A percentile compares a stretch with the other conserved stretches of the same genome.
phyloP scores from a whole-genome alignment of 2,888 invertebrate genomes.

The Sesia bembeciformis region DNA sequence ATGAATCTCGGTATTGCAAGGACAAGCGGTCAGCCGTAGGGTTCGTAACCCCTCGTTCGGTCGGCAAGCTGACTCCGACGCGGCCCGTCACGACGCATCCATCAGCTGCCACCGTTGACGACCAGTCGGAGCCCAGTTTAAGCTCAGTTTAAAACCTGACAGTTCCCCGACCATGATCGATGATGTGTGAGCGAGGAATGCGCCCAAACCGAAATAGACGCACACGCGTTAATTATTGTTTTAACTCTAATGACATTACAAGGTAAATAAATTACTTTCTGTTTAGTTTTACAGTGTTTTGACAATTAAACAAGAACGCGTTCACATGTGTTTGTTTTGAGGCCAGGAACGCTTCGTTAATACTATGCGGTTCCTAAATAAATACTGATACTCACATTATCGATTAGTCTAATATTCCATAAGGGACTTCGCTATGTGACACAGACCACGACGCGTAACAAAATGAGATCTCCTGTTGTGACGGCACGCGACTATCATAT shows the following conservation, averaged over 20 bases:
- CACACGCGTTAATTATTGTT: slow-evolving; percentile 24
- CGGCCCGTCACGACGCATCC: slow-evolving; percentile 51
- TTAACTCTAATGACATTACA: slow-evolving; percentile 45
- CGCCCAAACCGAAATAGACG: slow-evolving; percentile 44
- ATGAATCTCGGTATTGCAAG: not conserved
- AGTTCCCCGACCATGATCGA: slow-evolving; percentile 51
- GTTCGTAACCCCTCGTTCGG: slow-evolving; percentile 15
- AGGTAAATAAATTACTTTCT: slow-evolving; percentile 1
- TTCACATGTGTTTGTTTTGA: slow-evolving; percentile 25
- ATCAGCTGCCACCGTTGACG: slow-evolving; percentile 55
- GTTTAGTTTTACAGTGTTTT: not conserved
- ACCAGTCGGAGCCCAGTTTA: slow-evolving; percentile 39
- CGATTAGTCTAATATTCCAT: slow-evolving; percentile 29
- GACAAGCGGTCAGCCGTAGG: slow-evolving; percentile 28
- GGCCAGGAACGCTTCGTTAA: slow-evolving; percentile 14
- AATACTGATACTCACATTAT: not conserved
- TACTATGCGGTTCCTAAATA: not conserved
- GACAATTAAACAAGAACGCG: slow-evolving; percentile 14
- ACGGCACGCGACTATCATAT: slow-evolving; percentile 60
- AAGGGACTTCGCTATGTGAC: slow-evolving; percentile 29
- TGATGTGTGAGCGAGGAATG: slow-evolving; percentile 39
- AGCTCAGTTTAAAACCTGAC: slow-evolving; percentile 57
- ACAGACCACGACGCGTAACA: slow-evolving; percentile 32
- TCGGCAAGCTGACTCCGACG: slow-evolving; percentile 30
- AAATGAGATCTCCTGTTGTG: slow-evolving; percentile 62